phyloP scores from a whole-genome alignment of 1,140 invertebrate genomes.

The Papilio dardanus region DNA sequence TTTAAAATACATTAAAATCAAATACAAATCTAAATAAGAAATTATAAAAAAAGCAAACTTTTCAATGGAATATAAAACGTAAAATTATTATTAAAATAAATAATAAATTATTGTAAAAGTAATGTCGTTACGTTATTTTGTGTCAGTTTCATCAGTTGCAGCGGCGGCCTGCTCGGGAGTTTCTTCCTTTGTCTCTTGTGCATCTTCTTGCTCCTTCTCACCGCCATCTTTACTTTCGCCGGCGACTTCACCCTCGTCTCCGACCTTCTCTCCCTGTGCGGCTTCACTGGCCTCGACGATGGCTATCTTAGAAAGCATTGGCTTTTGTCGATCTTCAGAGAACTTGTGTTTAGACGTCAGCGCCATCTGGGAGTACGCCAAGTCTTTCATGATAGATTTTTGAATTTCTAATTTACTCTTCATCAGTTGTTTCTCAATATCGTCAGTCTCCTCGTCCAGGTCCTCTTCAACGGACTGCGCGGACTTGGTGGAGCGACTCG shows the following conservation, averaged over 20 bases:
- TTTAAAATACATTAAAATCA: background rate
- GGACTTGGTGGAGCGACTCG: conserved; percentile 61
- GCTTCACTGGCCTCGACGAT: conserved; percentile 45
- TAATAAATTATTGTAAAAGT: background rate
- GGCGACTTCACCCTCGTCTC: conserved; percentile 19
- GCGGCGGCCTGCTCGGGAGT: background rate
- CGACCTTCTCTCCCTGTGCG: background rate
- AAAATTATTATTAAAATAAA: background rate
- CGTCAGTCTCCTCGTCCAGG: conserved; percentile 48
- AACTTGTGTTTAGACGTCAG: conserved; percentile 54
- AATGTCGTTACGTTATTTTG: background rate
- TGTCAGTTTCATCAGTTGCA: background rate
- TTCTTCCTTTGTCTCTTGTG: background rate
- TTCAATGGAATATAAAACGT: background rate
- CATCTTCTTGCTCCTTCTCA: background rate
- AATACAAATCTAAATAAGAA: background rate
- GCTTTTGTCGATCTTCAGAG: conserved; percentile 42
- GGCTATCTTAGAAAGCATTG: conserved; percentile 48
- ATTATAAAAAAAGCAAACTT: background rate
- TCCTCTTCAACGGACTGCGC: conserved; percentile 51
- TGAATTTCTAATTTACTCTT: conserved; percentile 72
- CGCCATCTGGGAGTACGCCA: conserved; percentile 63
- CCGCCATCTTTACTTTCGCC: background rate
- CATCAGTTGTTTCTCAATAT: conserved; percentile 64
- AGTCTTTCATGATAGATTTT: conserved; percentile 70